phyloP scores from a whole-genome alignment of 2,113 vertebrate genomes.

The Atrichornis clamosus region DNA sequence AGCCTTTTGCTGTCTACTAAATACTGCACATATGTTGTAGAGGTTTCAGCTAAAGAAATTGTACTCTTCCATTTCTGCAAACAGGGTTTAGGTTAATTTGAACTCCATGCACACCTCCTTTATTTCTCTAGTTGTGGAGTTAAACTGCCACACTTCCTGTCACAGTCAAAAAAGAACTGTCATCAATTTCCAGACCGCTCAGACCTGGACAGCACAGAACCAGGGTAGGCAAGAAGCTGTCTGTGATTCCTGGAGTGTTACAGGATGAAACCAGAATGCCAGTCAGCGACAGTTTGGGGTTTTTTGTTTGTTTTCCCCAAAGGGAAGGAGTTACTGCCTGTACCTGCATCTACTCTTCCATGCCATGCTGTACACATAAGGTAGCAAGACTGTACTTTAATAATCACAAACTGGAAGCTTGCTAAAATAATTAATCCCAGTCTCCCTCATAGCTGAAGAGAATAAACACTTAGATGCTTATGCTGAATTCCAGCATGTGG shows the following conservation, averaged over 20 bases:
- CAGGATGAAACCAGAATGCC: background rate
- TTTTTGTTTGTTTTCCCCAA: background rate
- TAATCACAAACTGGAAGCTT: background rate
- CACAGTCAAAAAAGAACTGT: background rate
- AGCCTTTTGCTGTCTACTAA: background rate
- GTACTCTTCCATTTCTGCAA: background rate
- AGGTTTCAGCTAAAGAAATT: background rate
- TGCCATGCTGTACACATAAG: background rate
- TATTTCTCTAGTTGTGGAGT: background rate
- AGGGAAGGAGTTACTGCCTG: background rate
- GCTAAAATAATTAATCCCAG: background rate
- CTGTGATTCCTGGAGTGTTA: background rate
- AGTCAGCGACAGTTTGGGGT: background rate
- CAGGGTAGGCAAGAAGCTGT: background rate
- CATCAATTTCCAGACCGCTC: background rate
- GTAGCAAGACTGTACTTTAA: background rate
- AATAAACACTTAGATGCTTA: background rate
- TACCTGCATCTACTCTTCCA: background rate
- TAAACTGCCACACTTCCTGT: background rate
- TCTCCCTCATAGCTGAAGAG: background rate
- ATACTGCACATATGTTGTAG: background rate
- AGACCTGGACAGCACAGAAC: background rate
- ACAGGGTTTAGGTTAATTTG: background rate
- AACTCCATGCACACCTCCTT: background rate
- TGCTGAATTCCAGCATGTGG: conserved; percentile 5